These are phyloP conservation scores for Parascotia fuliginaria DNA, from an alignment of 2,888 invertebrate species.

Conservation along the genomic window DNA sequence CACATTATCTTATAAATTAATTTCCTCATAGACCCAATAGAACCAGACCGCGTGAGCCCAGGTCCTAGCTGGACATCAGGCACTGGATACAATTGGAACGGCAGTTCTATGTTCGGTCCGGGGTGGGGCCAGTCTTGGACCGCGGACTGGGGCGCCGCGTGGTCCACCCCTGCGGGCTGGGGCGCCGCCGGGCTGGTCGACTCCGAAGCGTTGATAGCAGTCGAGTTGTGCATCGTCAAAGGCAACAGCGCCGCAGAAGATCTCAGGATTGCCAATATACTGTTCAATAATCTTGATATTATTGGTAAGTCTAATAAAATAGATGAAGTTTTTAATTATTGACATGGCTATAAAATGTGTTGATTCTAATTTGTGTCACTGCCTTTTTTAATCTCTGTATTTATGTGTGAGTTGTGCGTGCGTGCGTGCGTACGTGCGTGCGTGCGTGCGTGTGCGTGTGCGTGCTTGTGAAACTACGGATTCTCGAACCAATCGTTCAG, in stretches of 20 bases:
- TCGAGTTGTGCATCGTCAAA: slow-evolving; percentile 75
- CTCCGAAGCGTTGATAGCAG: slow-evolving; percentile 92
- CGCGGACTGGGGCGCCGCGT: slow-evolving; percentile 85
- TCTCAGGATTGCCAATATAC: slow-evolving; percentile 92
- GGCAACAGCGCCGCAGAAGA: slow-evolving; percentile 82
- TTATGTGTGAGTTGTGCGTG: too few species aligned
- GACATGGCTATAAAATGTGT: too few species aligned
- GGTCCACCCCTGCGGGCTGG: slow-evolving; percentile 89
- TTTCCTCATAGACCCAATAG: slow-evolving; percentile 36
- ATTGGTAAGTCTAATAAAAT: slow-evolving; percentile 88
- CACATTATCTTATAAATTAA: background rate
- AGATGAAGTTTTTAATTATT: too few species aligned
- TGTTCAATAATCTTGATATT: slow-evolving; percentile 97
- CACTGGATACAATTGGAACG: slow-evolving; percentile 45
- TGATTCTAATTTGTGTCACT: too few species aligned
- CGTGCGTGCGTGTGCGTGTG: too few species aligned
- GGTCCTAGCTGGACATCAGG: slow-evolving; percentile 53
- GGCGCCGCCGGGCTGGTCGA: slow-evolving; percentile 91
- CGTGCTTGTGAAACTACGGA: too few species aligned
- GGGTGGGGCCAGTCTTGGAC: slow-evolving; percentile 89
- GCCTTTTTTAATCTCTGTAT: too few species aligned
- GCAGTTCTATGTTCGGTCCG: slow-evolving; percentile 65
- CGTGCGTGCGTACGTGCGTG: too few species aligned
- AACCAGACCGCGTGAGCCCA: slow-evolving; percentile 56
- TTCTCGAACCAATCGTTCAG: too few species aligned